phyloP scores from a whole-genome alignment of 2,888 invertebrate species.

The Latrodectus hesperus region DNA sequence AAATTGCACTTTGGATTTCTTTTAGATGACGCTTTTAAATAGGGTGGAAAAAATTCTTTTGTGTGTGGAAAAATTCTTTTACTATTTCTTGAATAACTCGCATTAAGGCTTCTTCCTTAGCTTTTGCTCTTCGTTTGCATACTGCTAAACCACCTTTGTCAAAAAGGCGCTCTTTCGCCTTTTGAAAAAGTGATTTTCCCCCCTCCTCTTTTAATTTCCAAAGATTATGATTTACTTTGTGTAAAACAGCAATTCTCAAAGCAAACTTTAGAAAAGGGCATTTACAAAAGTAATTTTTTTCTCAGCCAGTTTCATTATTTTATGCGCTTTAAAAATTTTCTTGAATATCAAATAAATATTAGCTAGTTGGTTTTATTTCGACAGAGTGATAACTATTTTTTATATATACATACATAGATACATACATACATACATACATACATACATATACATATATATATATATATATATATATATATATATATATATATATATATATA shows the following conservation, averaged over 20 bases:
- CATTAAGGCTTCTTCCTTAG: conserved; percentile 37
- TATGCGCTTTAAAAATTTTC: too few relatives aligned
- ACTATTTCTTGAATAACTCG: conserved; percentile 50
- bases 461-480: too few relatives aligned
- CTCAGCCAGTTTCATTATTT: too few relatives aligned
- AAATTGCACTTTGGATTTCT: conserved; percentile 63
- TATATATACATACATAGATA: too few relatives aligned
- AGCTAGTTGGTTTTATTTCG: too few relatives aligned
- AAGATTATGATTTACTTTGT: conserved; percentile 1
- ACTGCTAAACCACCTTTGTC: conserved; percentile 51
- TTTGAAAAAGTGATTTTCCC: conserved; percentile 8
- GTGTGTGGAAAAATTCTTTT: conserved; percentile 57
- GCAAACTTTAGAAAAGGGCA: neutral
- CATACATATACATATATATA: too few relatives aligned
- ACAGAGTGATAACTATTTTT: too few relatives aligned
- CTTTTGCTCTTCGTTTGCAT: conserved; percentile 32
- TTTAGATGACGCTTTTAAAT: conserved; percentile 40
- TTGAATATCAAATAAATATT: too few relatives aligned
- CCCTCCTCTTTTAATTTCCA: neutral
- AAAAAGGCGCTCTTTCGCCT: conserved; percentile 1
- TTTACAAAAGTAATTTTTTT: neutral
- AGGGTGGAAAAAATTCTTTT: conserved; percentile 37
- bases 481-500: too few relatives aligned
- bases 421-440: too few relatives aligned
- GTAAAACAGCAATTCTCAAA: neutral